Percentiles rank a stretch among this genome's conserved stretches.
Evolutionary conservation across 2,888 invertebrate species (phyloP).

Genomic region (Chloroclysta siterata): DNA sequence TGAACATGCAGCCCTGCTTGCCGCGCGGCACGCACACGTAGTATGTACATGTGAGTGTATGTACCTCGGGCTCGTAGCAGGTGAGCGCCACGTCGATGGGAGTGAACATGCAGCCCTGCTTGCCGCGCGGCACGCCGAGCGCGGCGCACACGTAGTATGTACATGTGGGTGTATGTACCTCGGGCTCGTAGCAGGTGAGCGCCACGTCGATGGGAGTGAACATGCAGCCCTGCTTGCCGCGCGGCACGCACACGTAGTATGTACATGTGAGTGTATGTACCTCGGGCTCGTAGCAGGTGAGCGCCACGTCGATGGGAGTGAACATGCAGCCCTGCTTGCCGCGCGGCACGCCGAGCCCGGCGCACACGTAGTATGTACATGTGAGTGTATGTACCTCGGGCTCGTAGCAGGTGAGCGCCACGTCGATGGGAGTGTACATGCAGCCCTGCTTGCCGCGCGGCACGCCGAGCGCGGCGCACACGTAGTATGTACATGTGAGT

Average conservation of each 20-base stretch:
- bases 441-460: conserved; percentile 96
- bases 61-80: conserved; percentile 95
- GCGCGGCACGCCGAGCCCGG: conserved; percentile 96
- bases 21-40: conserved; percentile 98
- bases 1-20: conserved; percentile 97
- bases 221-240: conserved; percentile 96
- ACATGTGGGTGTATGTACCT: conserved; percentile 75
- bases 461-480: conserved; percentile 96
- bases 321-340: conserved; percentile 98
- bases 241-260: conserved; percentile 87
- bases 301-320: conserved; percentile 96
- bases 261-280: conserved; percentile 53
- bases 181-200: conserved; percentile 96
- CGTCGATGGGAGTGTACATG: conserved; percentile 98
- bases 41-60: no score
- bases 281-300: conserved; percentile 97
- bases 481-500: conserved; percentile 77
- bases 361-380: conserved; percentile 89
- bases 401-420: conserved; percentile 94
- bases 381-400: conserved; percentile 88
- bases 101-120: conserved; percentile 98
- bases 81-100: conserved; percentile 95
- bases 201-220: conserved; percentile 97
- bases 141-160: no score
- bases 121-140: conserved; percentile 97